Evolutionary conservation across 1,140 invertebrate genomes (phyloP).

Genomic region (Bombus pascuorum): DNA sequence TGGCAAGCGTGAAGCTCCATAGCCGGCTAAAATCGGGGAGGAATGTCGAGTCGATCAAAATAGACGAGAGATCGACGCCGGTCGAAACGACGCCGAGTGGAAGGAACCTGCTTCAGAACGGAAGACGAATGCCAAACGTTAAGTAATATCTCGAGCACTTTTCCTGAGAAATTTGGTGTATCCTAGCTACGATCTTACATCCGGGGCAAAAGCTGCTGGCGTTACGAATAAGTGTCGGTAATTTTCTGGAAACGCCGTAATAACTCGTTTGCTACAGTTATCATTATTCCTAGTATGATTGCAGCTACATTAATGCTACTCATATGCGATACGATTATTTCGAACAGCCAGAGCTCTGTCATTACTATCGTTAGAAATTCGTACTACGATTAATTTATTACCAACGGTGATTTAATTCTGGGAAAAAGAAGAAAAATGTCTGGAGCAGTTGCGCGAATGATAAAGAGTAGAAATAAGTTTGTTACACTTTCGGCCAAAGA

Average conservation of each 20-base stretch:
- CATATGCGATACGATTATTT: slow-evolving; percentile 1
- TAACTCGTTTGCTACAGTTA: background rate
- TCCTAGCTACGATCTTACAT: background rate
- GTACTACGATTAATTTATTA: background rate
- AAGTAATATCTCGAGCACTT: slow-evolving; percentile 41
- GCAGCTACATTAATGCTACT: background rate
- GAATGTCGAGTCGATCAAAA: slow-evolving; percentile 41
- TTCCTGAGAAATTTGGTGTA: background rate
- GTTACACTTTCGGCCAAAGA: too few species aligned
- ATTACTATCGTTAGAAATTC: background rate
- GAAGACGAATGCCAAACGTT: slow-evolving; percentile 52
- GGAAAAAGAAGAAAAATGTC: background rate
- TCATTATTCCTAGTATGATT: slow-evolving; percentile 3
- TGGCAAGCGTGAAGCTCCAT: slow-evolving; percentile 62
- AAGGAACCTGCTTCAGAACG: slow-evolving; percentile 9
- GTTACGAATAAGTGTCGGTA: background rate
- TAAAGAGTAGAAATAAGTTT: too few species aligned
- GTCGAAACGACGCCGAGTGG: slow-evolving; percentile 12
- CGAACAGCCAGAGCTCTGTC: background rate
- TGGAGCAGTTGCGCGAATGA: too few species aligned
- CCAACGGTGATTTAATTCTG: background rate
- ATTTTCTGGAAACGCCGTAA: background rate
- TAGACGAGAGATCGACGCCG: slow-evolving; percentile 37
- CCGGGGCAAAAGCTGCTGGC: background rate
- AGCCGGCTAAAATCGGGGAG: slow-evolving; percentile 19